These are phyloP conservation scores for Tubulanus polymorphus DNA, from an alignment of 2,888 invertebrate genomes.

Conservation along the genomic window DNA sequence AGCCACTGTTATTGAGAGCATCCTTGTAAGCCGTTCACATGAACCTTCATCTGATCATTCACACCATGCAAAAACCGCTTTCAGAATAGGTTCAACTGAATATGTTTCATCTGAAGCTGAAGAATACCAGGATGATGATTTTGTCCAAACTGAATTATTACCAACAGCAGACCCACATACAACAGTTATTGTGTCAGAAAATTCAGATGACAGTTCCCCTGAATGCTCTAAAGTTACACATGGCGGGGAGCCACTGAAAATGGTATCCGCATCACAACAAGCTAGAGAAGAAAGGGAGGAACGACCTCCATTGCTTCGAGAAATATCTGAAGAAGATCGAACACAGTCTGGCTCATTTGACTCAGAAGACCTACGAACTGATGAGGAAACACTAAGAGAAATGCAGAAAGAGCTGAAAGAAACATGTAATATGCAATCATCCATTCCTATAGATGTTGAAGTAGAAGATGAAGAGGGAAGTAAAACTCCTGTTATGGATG, in stretches of 20 bases:
- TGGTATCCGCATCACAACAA: constrained; percentile 27
- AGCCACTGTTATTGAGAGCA: constrained; percentile 38
- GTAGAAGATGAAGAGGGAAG: neutral
- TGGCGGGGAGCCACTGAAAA: neutral
- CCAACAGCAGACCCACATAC: neutral
- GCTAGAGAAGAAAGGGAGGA: constrained; percentile 32
- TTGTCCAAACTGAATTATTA: neutral
- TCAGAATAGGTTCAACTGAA: constrained; percentile 16
- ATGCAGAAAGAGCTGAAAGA: constrained; percentile 23
- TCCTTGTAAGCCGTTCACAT: constrained; percentile 21
- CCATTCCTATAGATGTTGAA: neutral
- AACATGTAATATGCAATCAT: neutral
- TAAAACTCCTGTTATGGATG: neutral
- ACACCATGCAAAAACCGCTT: constrained; percentile 2
- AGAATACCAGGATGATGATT: constrained; percentile 1
- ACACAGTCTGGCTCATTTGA: constrained; percentile 44
- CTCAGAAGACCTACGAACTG: constrained; percentile 34
- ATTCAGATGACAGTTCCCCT: constrained; percentile 33
- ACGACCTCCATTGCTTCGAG: constrained; percentile 24
- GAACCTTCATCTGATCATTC: constrained; percentile 6
- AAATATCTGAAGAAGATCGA: constrained; percentile 36
- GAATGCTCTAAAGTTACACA: constrained; percentile 37
- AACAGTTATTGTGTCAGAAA: neutral
- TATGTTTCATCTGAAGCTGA: constrained; percentile 9
- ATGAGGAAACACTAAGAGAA: constrained; percentile 32